phyloP scores from a whole-genome alignment of 2,113 vertebrate species.

The Hippocampus barbouri region DNA sequence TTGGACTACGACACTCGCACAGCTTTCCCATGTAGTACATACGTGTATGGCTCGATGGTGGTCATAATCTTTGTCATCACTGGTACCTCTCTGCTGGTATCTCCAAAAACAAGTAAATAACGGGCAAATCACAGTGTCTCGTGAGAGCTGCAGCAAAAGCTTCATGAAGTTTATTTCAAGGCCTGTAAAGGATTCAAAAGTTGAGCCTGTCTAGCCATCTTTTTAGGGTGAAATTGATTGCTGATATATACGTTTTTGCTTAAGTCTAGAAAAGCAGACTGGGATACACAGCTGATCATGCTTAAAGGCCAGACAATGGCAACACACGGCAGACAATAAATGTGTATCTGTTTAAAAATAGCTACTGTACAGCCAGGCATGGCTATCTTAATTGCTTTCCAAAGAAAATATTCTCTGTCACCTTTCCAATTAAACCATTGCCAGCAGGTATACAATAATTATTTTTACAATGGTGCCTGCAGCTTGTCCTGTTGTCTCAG shows the following conservation, averaged over 20 bases:
- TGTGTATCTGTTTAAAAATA: constrained; percentile 27
- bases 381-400: constrained; percentile 73
- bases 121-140: background rate
- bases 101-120: too few relatives aligned
- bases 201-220: too few relatives aligned
- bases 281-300: background rate
- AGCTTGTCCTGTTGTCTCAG: constrained; percentile 55
- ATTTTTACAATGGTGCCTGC: constrained; percentile 63
- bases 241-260: background rate
- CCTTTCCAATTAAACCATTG: constrained; percentile 75
- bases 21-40: too few relatives aligned
- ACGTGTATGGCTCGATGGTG: too few relatives aligned
- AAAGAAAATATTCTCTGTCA: constrained; percentile 66
- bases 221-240: background rate
- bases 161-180: too few relatives aligned
- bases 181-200: too few relatives aligned
- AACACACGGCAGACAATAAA: constrained; percentile 4
- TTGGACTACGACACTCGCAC: too few relatives aligned
- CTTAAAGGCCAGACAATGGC: background rate
- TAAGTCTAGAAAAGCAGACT: background rate
- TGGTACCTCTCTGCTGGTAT: too few relatives aligned
- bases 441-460: constrained; percentile 59
- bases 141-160: background rate
- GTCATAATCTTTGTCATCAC: too few relatives aligned
- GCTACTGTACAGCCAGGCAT: constrained; percentile 39